These are phyloP conservation scores for Ceratotherium simum DNA, from an alignment of 2,113 vertebrate genomes.

Conservation along the genomic window DNA sequence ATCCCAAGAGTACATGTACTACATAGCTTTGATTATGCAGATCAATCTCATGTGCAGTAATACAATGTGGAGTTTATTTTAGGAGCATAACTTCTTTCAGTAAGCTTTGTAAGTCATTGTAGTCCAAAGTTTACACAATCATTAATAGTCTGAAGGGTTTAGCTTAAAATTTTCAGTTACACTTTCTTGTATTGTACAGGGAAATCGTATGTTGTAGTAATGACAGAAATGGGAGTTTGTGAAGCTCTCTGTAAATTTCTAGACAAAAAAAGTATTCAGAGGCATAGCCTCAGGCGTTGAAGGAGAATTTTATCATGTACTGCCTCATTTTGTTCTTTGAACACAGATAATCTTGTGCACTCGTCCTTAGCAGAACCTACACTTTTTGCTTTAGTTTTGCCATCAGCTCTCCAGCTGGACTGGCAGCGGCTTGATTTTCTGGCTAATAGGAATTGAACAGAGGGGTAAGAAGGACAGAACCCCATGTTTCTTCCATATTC, in stretches of 20 bases:
- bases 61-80: not conserved
- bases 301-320: constrained; percentile 24
- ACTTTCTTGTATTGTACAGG: constrained; percentile 25
- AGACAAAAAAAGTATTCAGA: constrained; percentile 65
- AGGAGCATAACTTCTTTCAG: not conserved
- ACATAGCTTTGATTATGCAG: not conserved
- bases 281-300: constrained; percentile 55
- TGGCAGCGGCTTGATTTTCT: not conserved
- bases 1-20: not conserved
- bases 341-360: not conserved
- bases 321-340: constrained; percentile 65
- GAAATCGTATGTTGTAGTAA: not conserved
- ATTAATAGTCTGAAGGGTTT: constrained; percentile 24
- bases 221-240: constrained; percentile 46
- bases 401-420: not conserved
- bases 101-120: not conserved
- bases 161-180: not conserved
- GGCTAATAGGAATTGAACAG: not conserved
- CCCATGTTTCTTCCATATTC: not conserved
- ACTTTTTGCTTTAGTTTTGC: not conserved
- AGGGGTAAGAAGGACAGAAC: not conserved
- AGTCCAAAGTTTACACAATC: not conserved
- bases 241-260: constrained; percentile 69
- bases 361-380: not conserved
- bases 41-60: not conserved